Base-by-base conservation (phyloP, 2,888 invertebrate species). In the Prosapia bicincta region DNA sequence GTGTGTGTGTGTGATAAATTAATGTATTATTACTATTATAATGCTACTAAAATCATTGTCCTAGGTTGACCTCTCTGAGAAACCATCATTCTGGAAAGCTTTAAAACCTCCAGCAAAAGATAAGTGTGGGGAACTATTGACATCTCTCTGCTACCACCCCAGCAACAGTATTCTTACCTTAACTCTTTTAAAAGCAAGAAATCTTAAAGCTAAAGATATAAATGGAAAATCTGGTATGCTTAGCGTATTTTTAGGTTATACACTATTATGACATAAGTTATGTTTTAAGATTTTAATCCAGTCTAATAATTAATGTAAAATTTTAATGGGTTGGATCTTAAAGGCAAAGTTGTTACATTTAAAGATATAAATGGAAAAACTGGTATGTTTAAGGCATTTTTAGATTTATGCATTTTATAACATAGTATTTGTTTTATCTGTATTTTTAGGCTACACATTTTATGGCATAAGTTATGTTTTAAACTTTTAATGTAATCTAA, bases 321-420 rank as follows among this genome's bases (percentile, higher is more conserved):
- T n/a, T n/a, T n/a, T n/a, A n/a, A n/a, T n/a, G n/a, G n/a, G n/a
- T n/a, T n/a, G n/a, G n/a, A n/a, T 81, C 90, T 97, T 83, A 97
- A 98, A 86, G 97, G 97, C 66, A 90, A 96, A 83, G 97, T 97
- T 85, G 89, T 98, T 80, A 97, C 97, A 86, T 97, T 97, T 68
- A 97, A 97, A 86, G 97, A 97, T 85, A 97, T 97, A 83, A 97
- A 96, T 82, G 97, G 97, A 83, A 96, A 95, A 87, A 96, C 95
- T 85, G 95, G 95, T 94, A 85, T 85, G 87, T 82, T 68, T 54
- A 9, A 28, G n/a, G n/a, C n/a, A n/a, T n/a, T n/a, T n/a, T n/a
- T n/a, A n/a, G n/a, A n/a, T n/a, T n/a, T n/a, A n/a, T n/a, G n/a
- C n/a, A n/a, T n/a, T n/a, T n/a, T n/a, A n/a, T n/a, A n/a, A n/a